Base-by-base conservation (phyloP, 2,797 vertebrate species). In the Silurus aristotelis region DNA sequence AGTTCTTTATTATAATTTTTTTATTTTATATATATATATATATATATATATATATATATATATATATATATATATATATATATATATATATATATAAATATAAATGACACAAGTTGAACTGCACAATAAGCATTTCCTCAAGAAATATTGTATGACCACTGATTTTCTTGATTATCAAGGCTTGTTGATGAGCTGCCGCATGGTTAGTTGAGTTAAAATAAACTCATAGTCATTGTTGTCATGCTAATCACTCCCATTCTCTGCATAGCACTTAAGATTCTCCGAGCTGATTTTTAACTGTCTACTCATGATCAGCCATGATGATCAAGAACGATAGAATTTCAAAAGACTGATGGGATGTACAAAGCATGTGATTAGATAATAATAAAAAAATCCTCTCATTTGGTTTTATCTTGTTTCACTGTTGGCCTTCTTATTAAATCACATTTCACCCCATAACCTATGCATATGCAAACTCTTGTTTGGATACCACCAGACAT, bases 321-420 rank as follows among this genome's bases (percentile, higher is more conserved):
- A 88, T 91, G 93, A 95, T 91, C 90, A 38, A 71, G 84, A 87
- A 84, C 89, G 92, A 92, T 84, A 83, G 75, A 91, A 92, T 94
- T 92, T 90, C 90, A 92, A 91, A 91, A 90, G 92, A 87, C 91
- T 84, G 91, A 94, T 93, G 92, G 91, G 92, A 92, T 93, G 93
- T 94, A 94, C 93, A 94, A 96, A 94, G 93, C 93, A 93, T 95
- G 92, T 94, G 93, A 96, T 95, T 95, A 95, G 92, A 93, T 95
- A 94, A 95, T 96, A 31, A 31, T 1, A 93, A 95, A 93, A 92
- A 92, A 94, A 93, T 94, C 93, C 92, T 80, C 75, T 66, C 71
- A 90, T 86, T 88, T 93, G 91, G 52, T 83, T 88, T 71, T 71
- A 82, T 89, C 85, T 90, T 93, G 92, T 94, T 94, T 94, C 20